Conservation (phyloP, 1,140 invertebrate genomes). For the Pseudachorutes palmiensis region DNA sequence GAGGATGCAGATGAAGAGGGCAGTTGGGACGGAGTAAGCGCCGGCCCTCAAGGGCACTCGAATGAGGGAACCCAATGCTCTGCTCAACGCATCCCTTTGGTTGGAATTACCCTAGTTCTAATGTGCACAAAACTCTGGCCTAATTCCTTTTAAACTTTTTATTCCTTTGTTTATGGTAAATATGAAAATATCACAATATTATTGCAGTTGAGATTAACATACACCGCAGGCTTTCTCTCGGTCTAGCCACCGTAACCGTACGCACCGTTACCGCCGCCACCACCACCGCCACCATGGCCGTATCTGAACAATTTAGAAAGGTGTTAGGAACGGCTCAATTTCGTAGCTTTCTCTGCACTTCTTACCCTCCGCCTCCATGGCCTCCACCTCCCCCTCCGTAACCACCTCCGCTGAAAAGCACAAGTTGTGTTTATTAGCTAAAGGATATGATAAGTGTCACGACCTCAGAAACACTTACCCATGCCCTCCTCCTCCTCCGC, state of each 20-base stretch:
- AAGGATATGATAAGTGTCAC: background rate
- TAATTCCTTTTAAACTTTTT: background rate
- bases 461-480: background rate
- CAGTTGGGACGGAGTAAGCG: background rate
- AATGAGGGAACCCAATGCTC: background rate
- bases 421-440: no score
- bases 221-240: background rate
- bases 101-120: background rate
- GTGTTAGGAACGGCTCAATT: background rate
- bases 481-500: background rate
- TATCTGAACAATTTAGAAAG: background rate
- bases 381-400: conserved; percentile 6
- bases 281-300: conserved; percentile 1
- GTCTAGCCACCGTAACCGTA: background rate
- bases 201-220: no score
- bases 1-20: conserved; percentile 3
- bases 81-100: background rate
- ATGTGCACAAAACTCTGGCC: background rate
- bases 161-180: no score
- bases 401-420: conserved; percentile 13
- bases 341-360: background rate
- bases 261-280: conserved; percentile 2
- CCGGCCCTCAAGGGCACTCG: background rate
- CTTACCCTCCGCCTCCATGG: background rate
- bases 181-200: no score